phyloP scores from a whole-genome alignment of 2,888 invertebrate species.

The Chloroclystis v-ata region DNA sequence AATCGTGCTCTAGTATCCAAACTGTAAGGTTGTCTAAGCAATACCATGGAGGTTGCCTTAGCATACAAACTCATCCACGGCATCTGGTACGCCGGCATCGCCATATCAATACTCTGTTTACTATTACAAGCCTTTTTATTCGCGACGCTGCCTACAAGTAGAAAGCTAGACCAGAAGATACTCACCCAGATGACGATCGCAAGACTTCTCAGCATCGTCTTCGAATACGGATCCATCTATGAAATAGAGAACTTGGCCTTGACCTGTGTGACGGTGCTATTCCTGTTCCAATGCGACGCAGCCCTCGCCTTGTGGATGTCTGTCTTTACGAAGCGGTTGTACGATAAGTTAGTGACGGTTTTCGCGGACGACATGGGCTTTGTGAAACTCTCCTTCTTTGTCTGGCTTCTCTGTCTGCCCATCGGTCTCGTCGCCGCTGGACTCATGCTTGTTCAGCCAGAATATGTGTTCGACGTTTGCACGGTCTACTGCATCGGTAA shows the following conservation, averaged over 20 bases:
- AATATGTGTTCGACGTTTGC: slow-evolving; percentile 10
- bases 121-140: slow-evolving; percentile 6
- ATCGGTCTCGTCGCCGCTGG: slow-evolving; percentile 1
- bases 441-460: neutral
- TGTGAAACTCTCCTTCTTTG: neutral
- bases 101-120: slow-evolving; percentile 5
- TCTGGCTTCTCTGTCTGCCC: slow-evolving; percentile 9
- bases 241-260: slow-evolving; percentile 4
- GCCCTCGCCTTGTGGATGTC: slow-evolving; percentile 14
- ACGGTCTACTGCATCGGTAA: slow-evolving; percentile 11
- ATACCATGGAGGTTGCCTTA: slow-evolving; percentile 9
- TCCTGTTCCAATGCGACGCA: slow-evolving; percentile 14
- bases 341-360: slow-evolving; percentile 9
- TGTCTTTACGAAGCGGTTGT: slow-evolving; percentile 12
- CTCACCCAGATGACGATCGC: slow-evolving; percentile 15
- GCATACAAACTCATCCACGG: slow-evolving; percentile 7
- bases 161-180: slow-evolving; percentile 14
- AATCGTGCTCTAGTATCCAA: neutral
- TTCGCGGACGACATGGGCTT: slow-evolving; percentile 10
- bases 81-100: slow-evolving; percentile 11
- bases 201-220: slow-evolving; percentile 6
- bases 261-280: slow-evolving; percentile 1
- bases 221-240: slow-evolving; percentile 16
- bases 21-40: neutral
- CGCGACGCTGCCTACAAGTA: slow-evolving; percentile 8